phyloP scores from a whole-genome alignment of 2,113 vertebrate genomes.

The Poecilia latipinna region DNA sequence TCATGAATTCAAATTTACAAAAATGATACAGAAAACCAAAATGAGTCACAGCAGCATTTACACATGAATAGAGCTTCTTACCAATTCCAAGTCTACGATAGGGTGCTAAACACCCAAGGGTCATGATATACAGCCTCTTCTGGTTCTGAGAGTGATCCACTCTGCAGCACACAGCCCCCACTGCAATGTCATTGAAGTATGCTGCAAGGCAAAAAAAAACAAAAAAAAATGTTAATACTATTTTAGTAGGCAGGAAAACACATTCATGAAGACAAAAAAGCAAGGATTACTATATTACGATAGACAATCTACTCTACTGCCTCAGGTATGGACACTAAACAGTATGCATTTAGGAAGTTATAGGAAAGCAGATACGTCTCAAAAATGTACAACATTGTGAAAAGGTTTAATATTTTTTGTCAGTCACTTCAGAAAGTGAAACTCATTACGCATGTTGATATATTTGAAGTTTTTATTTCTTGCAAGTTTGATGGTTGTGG shows the following conservation, averaged over 20 bases:
- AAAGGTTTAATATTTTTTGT: no score
- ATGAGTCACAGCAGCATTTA: not conserved
- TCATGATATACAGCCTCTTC: slow-evolving; percentile 99
- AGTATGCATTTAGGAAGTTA: no score
- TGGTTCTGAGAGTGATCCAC: slow-evolving; percentile 99
- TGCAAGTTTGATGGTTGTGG: no score
- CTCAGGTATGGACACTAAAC: no score
- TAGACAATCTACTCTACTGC: no score
- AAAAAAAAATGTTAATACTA: not conserved
- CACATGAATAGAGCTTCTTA: slow-evolving; percentile 62
- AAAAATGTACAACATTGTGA: no score
- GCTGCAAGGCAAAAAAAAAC: slow-evolving; percentile 75
- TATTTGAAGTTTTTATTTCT: no score
- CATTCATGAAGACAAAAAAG: not conserved
- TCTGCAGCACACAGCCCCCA: slow-evolving; percentile 98
- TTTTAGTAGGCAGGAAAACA: not conserved
- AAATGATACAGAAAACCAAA: not conserved
- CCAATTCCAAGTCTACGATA: slow-evolving; percentile 99
- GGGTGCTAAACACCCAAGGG: slow-evolving; percentile 96
- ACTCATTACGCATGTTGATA: no score
- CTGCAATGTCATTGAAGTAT: slow-evolving; percentile 99
- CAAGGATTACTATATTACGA: not conserved
- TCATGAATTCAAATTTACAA: not conserved
- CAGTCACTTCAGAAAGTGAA: no score
- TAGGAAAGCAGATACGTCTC: no score